Percentiles rank a stretch among this genome's conserved stretches.
phyloP scores from a whole-genome alignment of 2,797 vertebrate genomes.

The Selene dorsalis region DNA sequence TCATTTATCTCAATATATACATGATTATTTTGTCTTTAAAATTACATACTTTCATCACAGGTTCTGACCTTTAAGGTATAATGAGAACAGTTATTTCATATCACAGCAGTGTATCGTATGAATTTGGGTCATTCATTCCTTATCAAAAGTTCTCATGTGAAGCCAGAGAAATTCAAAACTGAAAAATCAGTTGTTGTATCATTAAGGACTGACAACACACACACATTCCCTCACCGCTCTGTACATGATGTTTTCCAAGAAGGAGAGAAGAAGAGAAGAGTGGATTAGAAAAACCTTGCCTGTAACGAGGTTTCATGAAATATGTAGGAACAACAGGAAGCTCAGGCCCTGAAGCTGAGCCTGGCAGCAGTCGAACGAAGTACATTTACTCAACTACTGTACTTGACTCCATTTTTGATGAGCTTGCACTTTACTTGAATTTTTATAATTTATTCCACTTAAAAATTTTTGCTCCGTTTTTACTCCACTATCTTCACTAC shows the following conservation, averaged over 20 bases:
- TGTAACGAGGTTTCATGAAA: constrained; percentile 5
- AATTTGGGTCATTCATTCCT: constrained; percentile 14
- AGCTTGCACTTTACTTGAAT: constrained; percentile 3
- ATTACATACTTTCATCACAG: constrained; percentile 4
- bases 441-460: neutral
- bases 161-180: neutral
- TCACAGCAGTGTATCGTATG: neutral
- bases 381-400: constrained; percentile 2
- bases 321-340: neutral
- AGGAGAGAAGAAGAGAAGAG: neutral
- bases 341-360: neutral
- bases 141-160: neutral
- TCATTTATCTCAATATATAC: constrained; percentile 22
- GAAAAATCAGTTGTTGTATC: neutral
- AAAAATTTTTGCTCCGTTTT: neutral
- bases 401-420: neutral
- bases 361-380: no score
- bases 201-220: no score
- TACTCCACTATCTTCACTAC: no score
- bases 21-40: constrained; percentile 24
- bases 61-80: constrained; percentile 1
- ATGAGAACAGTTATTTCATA: neutral
- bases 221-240: neutral
- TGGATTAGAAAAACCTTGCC: constrained; percentile 5
- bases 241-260: constrained; percentile 3